Conservation (phyloP, 2,113 vertebrate species). For the Sclerurus mexicanus region DNA sequence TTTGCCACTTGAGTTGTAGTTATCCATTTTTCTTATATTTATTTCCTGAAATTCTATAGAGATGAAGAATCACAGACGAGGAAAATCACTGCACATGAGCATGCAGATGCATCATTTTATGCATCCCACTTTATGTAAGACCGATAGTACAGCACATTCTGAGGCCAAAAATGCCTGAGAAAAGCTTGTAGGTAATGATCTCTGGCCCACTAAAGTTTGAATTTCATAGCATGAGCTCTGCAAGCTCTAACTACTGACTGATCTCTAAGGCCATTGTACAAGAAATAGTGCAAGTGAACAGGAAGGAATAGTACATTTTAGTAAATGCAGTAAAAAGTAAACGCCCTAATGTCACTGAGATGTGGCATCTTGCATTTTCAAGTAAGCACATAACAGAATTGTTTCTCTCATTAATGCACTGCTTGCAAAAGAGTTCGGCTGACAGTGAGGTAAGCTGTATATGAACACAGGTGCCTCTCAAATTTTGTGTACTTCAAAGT, state of each 20-base stretch:
- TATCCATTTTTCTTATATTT: neutral
- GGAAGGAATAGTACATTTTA: neutral
- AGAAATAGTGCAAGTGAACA: neutral
- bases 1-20: neutral
- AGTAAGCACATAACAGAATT: neutral
- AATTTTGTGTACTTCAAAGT: neutral
- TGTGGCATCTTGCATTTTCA: neutral
- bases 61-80: neutral
- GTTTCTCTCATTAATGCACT: neutral
- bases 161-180: neutral
- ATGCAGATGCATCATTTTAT: neutral
- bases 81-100: neutral
- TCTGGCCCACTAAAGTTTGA: neutral
- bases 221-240: neutral
- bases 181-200: neutral
- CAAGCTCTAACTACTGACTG: neutral
- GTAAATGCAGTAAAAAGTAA: neutral
- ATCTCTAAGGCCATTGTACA: neutral
- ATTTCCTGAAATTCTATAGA: neutral
- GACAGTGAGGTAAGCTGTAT: neutral
- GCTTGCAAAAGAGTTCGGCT: neutral
- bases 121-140: neutral
- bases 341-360: neutral
- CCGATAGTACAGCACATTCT: neutral
- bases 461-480: neutral